phyloP scores from a whole-genome alignment of 2,797 vertebrate genomes.

The Phrynocephalus vlangalii region DNA sequence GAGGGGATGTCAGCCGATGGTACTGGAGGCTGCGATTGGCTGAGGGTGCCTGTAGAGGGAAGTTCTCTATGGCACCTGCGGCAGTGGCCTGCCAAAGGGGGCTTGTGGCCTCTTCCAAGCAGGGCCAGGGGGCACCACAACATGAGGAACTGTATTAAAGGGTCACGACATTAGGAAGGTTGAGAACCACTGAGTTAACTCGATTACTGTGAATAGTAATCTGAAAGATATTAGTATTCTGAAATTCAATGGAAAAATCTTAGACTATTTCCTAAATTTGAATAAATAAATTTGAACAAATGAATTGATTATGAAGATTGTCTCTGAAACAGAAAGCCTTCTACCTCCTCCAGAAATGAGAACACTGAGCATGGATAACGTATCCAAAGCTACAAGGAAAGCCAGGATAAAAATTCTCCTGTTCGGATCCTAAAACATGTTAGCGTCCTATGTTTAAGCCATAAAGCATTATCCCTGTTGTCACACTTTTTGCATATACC shows the following conservation, averaged over 20 bases:
- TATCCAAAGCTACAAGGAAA: constrained; percentile 37
- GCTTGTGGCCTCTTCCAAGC: too few species aligned
- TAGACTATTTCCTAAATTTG: not conserved
- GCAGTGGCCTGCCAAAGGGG: too few species aligned
- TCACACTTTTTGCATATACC: not conserved
- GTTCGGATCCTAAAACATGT: constrained; percentile 14
- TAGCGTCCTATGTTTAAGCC: not conserved
- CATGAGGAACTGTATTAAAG: too few species aligned
- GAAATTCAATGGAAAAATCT: constrained; percentile 26
- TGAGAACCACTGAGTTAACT: too few species aligned
- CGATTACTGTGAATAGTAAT: not conserved
- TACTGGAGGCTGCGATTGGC: too few species aligned
- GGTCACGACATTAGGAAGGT: too few species aligned
- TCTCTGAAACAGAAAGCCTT: not conserved
- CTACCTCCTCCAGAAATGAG: constrained; percentile 31
- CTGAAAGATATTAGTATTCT: not conserved
- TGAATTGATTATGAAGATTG: constrained; percentile 17
- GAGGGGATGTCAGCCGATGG: too few species aligned
- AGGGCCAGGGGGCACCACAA: too few species aligned
- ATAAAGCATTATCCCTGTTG: not conserved
- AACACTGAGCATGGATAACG: not conserved
- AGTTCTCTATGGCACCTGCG: too few species aligned
- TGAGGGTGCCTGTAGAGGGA: too few species aligned
- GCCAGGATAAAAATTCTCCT: constrained; percentile 5
- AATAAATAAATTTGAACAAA: not conserved